These are phyloP conservation scores for Agrotis puta DNA, from an alignment of 2,888 invertebrate species.

Conservation along the genomic window DNA sequence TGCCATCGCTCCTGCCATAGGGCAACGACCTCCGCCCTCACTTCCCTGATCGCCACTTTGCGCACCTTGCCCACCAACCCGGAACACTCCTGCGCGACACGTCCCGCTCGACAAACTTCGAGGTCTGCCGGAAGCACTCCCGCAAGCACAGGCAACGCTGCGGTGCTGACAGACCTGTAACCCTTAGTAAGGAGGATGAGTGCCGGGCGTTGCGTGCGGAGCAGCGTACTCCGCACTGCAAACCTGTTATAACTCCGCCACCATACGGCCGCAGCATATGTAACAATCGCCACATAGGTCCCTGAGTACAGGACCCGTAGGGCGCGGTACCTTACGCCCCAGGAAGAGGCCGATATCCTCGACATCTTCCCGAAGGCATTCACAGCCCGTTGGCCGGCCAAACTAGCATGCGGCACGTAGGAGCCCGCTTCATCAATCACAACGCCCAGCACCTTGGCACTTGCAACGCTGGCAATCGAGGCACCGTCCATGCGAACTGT, in stretches of 20 bases:
- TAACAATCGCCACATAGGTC: conserved; percentile 3
- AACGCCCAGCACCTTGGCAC: conserved; percentile 17
- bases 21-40: conserved; percentile 7
- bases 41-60: background rate
- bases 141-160: conserved; percentile 38
- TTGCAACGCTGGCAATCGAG: conserved; percentile 1
- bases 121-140: conserved; percentile 51
- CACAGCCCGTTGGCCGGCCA: conserved; percentile 50
- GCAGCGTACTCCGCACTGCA: background rate
- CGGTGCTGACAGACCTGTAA: conserved; percentile 30
- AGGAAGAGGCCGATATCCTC: conserved; percentile 61
- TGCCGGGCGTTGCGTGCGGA: conserved; percentile 18
- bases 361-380: conserved; percentile 61
- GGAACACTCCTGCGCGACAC: conserved; percentile 10
- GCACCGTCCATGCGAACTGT: conserved; percentile 1
- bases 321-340: conserved; percentile 56
- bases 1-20: conserved; percentile 13
- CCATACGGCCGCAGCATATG: conserved; percentile 21
- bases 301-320: conserved; percentile 31
- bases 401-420: conserved; percentile 45
- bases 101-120: conserved; percentile 35
- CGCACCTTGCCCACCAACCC: background rate
- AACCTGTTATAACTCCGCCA: background rate
- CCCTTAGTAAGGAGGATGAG: conserved; percentile 43
- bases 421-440: background rate